phyloP scores from a whole-genome alignment of 2,797 vertebrate genomes.

The Sebastes iracundus region DNA sequence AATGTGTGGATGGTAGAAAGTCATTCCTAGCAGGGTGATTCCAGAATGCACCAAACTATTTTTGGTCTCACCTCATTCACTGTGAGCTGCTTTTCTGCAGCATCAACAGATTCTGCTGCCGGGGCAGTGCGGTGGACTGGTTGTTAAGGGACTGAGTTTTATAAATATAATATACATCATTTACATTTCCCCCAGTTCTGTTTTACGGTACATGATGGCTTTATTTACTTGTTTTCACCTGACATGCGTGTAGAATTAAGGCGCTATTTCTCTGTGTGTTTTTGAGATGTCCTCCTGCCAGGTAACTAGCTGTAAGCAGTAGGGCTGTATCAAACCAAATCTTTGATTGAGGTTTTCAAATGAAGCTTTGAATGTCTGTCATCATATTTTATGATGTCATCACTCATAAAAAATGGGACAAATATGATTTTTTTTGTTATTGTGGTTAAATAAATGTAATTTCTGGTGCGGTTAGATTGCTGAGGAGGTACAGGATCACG shows the following conservation, averaged over 20 bases:
- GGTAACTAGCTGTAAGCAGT: not conserved
- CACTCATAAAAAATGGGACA: not conserved
- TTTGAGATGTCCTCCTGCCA: not conserved
- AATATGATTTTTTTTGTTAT: not conserved
- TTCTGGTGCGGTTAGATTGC: not conserved
- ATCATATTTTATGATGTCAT: too few species aligned
- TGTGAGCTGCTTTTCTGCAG: slow-evolving; percentile 53
- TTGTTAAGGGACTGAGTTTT: not conserved
- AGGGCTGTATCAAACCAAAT: not conserved
- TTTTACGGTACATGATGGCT: not conserved
- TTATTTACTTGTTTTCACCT: not conserved
- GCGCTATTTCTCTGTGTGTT: not conserved
- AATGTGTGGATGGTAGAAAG: not conserved
- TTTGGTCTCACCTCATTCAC: slow-evolving; percentile 44
- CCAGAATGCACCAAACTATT: slow-evolving; percentile 69
- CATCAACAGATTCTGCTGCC: slow-evolving; percentile 47
- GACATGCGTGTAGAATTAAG: not conserved
- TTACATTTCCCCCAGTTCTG: not conserved
- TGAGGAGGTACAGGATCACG: too few species aligned
- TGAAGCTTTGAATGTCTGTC: too few species aligned
- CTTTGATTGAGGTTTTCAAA: not conserved
- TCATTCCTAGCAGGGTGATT: slow-evolving; percentile 11
- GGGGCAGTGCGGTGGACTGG: not conserved
- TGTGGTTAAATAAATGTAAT: not conserved
- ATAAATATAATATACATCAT: not conserved